Conservation (phyloP, 2,113 vertebrate species). For the Caretta caretta region DNA sequence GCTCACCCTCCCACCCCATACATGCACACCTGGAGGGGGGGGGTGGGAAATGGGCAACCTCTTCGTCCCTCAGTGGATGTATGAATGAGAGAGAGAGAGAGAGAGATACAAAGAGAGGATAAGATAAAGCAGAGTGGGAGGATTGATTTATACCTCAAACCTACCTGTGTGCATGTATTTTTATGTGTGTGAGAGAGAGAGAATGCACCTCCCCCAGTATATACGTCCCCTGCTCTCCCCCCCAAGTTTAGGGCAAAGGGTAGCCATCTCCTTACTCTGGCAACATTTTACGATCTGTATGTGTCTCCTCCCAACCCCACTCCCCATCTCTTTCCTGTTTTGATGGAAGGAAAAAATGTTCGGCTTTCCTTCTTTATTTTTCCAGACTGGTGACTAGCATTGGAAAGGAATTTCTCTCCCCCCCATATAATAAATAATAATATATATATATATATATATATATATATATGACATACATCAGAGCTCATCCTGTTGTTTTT, state of each 20-base stretch:
- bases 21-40: rapidly evolving
- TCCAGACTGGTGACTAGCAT: constrained; percentile 82
- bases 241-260: constrained; percentile 53
- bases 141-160: not conserved
- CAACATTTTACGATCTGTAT: constrained; percentile 64
- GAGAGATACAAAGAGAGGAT: constrained; percentile 1
- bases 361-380: constrained; percentile 87
- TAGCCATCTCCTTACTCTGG: constrained; percentile 65
- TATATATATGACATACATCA: constrained; percentile 28
- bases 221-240: not conserved
- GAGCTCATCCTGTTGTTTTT: constrained; percentile 78
- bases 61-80: not conserved
- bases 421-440: constrained; percentile 63
- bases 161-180: not conserved
- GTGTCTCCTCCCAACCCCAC: constrained; percentile 62
- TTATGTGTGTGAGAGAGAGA: constrained; percentile 24
- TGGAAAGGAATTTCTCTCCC: constrained; percentile 79
- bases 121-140: not conserved
- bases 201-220: constrained; percentile 13
- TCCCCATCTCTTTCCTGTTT: constrained; percentile 83
- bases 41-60: constrained; percentile 28
- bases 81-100: not conserved
- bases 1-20: no score
- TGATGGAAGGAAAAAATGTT: constrained; percentile 85
- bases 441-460: not conserved